Conservation (phyloP, 2,113 vertebrate species). For the Chamaetylas fuelleborni region DNA sequence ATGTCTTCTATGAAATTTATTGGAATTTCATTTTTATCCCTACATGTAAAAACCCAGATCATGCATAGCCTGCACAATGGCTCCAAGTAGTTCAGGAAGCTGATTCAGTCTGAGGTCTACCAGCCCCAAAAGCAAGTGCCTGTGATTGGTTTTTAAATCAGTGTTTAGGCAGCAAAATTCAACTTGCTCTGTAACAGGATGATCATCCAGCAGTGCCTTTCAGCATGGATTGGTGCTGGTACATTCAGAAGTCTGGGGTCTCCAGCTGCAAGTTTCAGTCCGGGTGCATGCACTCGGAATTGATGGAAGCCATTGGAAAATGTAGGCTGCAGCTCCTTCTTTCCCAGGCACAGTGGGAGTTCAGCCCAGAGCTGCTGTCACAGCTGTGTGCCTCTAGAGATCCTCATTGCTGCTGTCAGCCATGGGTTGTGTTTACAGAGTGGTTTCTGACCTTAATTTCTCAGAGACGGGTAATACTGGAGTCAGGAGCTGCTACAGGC, state of each 20-base stretch:
- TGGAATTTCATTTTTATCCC: neutral
- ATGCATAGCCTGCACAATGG: neutral
- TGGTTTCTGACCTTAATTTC: neutral
- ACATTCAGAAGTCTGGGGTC: neutral
- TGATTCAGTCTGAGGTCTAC: neutral
- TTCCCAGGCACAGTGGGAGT: neutral
- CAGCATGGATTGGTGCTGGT: neutral
- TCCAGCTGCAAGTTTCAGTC: neutral
- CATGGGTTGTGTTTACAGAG: accelerated
- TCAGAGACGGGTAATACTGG: neutral
- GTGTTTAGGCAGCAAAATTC: neutral
- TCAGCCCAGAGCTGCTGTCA: neutral
- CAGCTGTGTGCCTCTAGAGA: neutral
- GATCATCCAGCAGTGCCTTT: neutral
- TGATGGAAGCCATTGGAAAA: neutral
- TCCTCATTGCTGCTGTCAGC: neutral
- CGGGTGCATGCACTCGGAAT: accelerated
- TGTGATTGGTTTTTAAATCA: neutral
- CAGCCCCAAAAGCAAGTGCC: neutral
- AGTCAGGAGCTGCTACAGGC: neutral
- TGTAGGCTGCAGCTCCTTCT: neutral
- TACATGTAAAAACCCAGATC: neutral
- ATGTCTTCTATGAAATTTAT: neutral
- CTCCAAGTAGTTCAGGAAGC: neutral
- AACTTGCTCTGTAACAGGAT: neutral